Conservation (phyloP, 37 sponge, comb jelly and placozoan species). For the Dysidea cf. avara region DNA sequence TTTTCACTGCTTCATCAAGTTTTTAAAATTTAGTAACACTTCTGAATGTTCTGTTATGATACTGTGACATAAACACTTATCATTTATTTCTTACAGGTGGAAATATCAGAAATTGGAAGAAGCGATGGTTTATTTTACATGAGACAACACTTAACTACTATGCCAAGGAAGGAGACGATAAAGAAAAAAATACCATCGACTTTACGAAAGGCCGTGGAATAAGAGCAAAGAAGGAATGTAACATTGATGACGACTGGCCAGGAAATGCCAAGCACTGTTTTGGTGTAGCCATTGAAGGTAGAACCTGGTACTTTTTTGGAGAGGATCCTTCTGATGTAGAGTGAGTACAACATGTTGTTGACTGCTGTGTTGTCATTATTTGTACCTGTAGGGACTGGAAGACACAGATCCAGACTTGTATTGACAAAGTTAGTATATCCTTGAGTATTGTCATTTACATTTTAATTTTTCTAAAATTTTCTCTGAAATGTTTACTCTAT, state of each 20-base stretch:
- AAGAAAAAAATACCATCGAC: slow-evolving; percentile 52
- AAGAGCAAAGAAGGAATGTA: slow-evolving; percentile 23
- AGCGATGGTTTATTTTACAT: slow-evolving; percentile 52
- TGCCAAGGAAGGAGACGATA: slow-evolving; percentile 27
- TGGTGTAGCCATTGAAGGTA: slow-evolving; percentile 45
- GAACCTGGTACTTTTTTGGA: slow-evolving; percentile 71
- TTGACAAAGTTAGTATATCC: slow-evolving; percentile 36
- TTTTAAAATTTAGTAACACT: too few relatives aligned
- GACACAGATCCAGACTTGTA: slow-evolving; percentile 24
- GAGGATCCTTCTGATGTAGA: slow-evolving; percentile 7
- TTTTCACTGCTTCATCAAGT: too few relatives aligned
- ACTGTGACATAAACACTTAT: too few relatives aligned
- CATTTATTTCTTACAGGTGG: slow-evolving; percentile 45
- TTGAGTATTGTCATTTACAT: too few relatives aligned
- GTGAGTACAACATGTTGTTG: too few relatives aligned
- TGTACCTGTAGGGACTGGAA: slow-evolving; percentile 60
- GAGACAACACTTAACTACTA: slow-evolving; percentile 44
- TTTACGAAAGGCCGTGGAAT: slow-evolving; percentile 43
- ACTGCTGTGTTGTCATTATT: too few relatives aligned
- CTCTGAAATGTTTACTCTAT: too few relatives aligned
- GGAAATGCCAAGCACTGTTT: slow-evolving; percentile 38
- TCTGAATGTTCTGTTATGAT: too few relatives aligned
- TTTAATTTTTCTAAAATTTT: too few relatives aligned
- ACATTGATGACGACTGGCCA: slow-evolving; percentile 53
- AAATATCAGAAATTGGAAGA: slow-evolving; percentile 57